Conservation (phyloP, 2,888 invertebrate genomes). For the Buathra laborator region DNA sequence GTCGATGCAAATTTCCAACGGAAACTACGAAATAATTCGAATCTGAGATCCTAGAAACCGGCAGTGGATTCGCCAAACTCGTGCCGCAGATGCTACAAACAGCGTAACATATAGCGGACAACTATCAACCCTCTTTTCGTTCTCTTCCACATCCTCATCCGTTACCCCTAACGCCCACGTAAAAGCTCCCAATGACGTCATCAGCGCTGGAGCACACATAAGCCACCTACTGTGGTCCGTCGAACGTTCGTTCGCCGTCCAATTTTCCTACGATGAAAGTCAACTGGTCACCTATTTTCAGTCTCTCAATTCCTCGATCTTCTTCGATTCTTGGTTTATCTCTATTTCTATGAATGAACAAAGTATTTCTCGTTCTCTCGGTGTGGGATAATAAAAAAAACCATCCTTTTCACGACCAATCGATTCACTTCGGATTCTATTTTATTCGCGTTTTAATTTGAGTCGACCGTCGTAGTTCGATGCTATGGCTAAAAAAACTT, state of each 20-base stretch:
- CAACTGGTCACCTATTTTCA: neutral
- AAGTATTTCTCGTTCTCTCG: neutral
- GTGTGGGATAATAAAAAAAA: neutral
- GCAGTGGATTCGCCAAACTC: neutral
- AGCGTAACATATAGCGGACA: neutral
- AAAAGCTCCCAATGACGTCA: constrained; percentile 63
- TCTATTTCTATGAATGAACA: neutral
- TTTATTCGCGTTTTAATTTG: neutral
- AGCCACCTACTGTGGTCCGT: no score
- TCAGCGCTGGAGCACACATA: neutral
- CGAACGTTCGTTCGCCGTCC: neutral
- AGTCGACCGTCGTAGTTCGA: no score
- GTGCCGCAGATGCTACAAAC: neutral
- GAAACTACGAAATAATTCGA: no score
- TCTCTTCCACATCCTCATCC: constrained; percentile 1
- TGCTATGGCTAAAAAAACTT: no score
- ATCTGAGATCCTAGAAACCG: no score
- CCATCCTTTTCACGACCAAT: no score
- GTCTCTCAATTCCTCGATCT: neutral
- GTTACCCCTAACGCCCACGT: constrained; percentile 45
- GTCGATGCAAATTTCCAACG: no score
- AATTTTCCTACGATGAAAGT: constrained; percentile 7
- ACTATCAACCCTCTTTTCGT: neutral
- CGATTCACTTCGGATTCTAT: neutral
- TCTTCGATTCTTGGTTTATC: neutral